Base-by-base conservation (phyloP, 2,888 invertebrate species). In the Orthonevra nobilis region DNA sequence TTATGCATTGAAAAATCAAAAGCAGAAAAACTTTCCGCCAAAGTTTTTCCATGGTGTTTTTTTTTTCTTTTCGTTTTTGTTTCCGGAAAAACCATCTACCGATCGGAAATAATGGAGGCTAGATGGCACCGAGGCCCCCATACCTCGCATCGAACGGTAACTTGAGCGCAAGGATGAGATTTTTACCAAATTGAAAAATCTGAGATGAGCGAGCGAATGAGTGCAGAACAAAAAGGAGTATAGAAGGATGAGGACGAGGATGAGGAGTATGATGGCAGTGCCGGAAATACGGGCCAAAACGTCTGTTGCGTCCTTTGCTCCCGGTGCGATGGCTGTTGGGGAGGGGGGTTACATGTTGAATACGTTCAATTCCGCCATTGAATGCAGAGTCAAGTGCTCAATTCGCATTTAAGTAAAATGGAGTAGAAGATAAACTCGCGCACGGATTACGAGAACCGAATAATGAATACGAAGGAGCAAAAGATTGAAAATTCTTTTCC, bases 1-100 rank as follows among this genome's bases (percentile, higher is more conserved):
- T 79, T 79, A 79, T 79, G 79, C 79, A 79, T 79, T 79, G 79
- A 79, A 79, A 79, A 79, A 79, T 79, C 79, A 79, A 40, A 66
- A 60, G 64, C 73, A 66, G 73, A 66, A 79, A 77, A 72, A 72
- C 72, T 79, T 79, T 66, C 12, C 72, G 46, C 46, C 46, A 66
- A 77, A 79, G 30, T 64, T 72, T n/a, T n/a, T n/a, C n/a, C n/a
- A n/a, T n/a, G n/a, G n/a, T n/a, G n/a, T n/a, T n/a, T n/a, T n/a
- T n/a, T n/a, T n/a, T n/a, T n/a, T n/a, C n/a, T n/a, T n/a, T n/a
- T n/a, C n/a, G n/a, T n/a, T n/a, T n/a, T n/a, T n/a, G n/a, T n/a
- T 79, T 9, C 46, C 38, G 34, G 48, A 56, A 52, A 60, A 63
- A 50, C 48, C 64, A 70, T 70, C 70, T 42, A 52, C 63, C 68